These are phyloP conservation scores for Nephotettix cincticeps DNA, from an alignment of 1,140 invertebrate genomes.

Conservation along the genomic window DNA sequence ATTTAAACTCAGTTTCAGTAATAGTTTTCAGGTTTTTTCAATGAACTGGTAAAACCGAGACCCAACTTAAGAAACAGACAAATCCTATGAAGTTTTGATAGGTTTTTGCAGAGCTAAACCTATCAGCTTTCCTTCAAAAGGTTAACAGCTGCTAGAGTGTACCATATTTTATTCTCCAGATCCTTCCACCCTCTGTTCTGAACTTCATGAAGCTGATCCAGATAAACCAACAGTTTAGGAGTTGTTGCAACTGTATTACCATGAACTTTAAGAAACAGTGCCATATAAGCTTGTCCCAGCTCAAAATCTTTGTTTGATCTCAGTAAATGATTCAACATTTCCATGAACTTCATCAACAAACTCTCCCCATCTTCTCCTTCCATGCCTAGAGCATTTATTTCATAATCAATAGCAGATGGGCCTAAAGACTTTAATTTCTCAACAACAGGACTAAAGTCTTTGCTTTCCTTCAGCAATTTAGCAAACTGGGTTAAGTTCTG, in stretches of 20 bases:
- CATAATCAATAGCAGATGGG: slow-evolving; percentile 85
- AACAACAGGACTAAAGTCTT: slow-evolving; percentile 58
- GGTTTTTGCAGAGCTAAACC: neutral
- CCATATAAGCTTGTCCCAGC: slow-evolving; percentile 88
- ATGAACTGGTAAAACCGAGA: too few species aligned
- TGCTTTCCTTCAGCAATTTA: slow-evolving; percentile 54
- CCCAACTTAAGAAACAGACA: too few species aligned
- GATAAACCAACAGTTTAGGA: slow-evolving; percentile 54
- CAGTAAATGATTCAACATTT: slow-evolving; percentile 71
- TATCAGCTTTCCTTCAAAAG: slow-evolving; percentile 54
- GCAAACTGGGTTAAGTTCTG: slow-evolving; percentile 65
- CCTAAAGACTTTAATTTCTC: slow-evolving; percentile 77
- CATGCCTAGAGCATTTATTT: slow-evolving; percentile 78
- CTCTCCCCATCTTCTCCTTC: slow-evolving; percentile 65
- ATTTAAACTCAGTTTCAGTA: too few species aligned
- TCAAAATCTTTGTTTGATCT: slow-evolving; percentile 84
- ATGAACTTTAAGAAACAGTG: slow-evolving; percentile 87
- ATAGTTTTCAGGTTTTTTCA: too few species aligned
- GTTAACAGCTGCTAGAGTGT: slow-evolving; percentile 51
- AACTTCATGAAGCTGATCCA: slow-evolving; percentile 58
- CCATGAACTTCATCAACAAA: slow-evolving; percentile 77
- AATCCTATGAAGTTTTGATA: too few species aligned
- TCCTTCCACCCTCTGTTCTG: slow-evolving; percentile 68
- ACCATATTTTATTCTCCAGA: slow-evolving; percentile 70
- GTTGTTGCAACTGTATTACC: slow-evolving; percentile 61